Conservation (phyloP, 2,797 vertebrate genomes). For the Graptemys geographica region DNA sequence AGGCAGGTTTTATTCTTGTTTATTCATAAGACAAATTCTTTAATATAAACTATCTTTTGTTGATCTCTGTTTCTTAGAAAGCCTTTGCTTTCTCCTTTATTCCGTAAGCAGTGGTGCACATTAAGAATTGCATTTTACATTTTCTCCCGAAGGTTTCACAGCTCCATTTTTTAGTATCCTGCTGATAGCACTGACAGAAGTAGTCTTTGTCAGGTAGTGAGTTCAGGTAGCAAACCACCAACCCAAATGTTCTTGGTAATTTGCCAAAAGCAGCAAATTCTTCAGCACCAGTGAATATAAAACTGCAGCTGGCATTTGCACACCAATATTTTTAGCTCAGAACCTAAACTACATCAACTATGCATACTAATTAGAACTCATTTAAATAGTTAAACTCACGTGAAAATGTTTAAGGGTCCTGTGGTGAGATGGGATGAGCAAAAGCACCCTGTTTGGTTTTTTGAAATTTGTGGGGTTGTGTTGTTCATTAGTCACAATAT, state of each 20-base stretch:
- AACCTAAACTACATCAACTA: constrained; percentile 8
- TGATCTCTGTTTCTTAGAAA: background rate
- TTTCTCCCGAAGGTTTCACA: background rate
- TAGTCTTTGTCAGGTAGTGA: background rate
- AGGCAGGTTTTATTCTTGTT: background rate
- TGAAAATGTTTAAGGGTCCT: background rate
- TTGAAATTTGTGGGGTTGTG: background rate
- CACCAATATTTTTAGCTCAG: background rate
- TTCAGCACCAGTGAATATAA: background rate
- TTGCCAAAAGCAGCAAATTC: constrained; percentile 9
- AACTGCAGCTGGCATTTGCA: background rate
- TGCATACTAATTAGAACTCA: background rate
- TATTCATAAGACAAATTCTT: background rate
- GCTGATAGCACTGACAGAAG: background rate
- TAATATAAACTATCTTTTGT: background rate
- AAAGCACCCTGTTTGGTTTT: background rate
- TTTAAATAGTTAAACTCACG: background rate
- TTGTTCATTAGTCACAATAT: background rate
- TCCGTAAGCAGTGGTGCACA: background rate
- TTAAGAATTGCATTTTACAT: background rate
- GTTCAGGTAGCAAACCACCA: background rate
- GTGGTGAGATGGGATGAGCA: background rate
- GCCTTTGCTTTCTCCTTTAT: background rate
- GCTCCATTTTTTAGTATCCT: background rate
- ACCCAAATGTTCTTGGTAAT: background rate